These are phyloP conservation scores for Chrysolina americana DNA, from an alignment of 2,888 invertebrate species.

Conservation along the genomic window DNA sequence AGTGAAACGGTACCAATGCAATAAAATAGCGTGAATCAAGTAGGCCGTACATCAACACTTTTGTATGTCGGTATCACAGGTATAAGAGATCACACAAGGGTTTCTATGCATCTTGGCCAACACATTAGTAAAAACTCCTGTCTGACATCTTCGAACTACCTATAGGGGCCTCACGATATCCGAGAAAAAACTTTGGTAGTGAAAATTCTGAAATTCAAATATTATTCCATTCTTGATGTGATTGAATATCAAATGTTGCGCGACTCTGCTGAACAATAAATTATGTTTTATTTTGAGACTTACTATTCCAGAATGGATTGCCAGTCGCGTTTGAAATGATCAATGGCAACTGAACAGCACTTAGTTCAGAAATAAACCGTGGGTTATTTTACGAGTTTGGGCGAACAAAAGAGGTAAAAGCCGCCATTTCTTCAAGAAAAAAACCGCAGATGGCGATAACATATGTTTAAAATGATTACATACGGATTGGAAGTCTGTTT, in stretches of 20 bases:
- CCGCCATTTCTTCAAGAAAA: background rate
- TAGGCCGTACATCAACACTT: too few relatives aligned
- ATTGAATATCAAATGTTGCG: background rate
- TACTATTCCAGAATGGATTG: background rate
- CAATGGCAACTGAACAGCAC: conserved; percentile 1
- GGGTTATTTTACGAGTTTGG: background rate
- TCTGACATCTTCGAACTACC: too few relatives aligned
- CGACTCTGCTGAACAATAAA: background rate
- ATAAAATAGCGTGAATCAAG: too few relatives aligned
- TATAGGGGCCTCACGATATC: too few relatives aligned
- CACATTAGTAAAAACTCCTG: too few relatives aligned
- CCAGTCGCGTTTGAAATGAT: conserved; percentile 18
- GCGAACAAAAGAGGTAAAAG: background rate
- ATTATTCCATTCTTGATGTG: background rate
- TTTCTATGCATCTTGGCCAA: too few relatives aligned
- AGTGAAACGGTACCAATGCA: too few relatives aligned
- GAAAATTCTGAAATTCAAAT: too few relatives aligned
- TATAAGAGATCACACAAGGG: too few relatives aligned
- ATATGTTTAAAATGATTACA: conserved; percentile 3
- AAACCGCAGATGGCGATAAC: conserved; percentile 6
- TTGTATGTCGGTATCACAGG: too few relatives aligned
- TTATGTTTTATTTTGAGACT: background rate
- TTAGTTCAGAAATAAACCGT: background rate
- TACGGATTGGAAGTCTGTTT: background rate
- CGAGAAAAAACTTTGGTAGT: too few relatives aligned